These are phyloP conservation scores for Linnaemya vulpina DNA, from an alignment of 2,888 invertebrate genomes.

Conservation along the genomic window DNA sequence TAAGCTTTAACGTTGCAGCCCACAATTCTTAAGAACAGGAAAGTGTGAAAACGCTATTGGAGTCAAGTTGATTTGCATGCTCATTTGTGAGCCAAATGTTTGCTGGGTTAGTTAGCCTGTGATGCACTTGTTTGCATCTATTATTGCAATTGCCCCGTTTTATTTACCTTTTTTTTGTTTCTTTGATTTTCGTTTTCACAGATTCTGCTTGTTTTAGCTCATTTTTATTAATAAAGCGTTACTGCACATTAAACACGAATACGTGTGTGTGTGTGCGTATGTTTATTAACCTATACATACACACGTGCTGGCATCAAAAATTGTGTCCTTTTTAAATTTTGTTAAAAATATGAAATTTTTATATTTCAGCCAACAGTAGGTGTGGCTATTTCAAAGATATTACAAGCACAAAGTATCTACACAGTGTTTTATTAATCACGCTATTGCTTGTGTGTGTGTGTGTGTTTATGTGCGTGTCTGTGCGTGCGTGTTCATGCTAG, in stretches of 20 bases:
- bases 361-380: slow-evolving; percentile 68
- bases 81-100: too few species aligned
- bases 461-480: slow-evolving; percentile 11
- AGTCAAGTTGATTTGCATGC: too few species aligned
- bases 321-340: slow-evolving; percentile 67
- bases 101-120: slow-evolving; percentile 34
- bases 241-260: not conserved
- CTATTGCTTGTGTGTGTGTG: slow-evolving; percentile 17
- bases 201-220: slow-evolving; percentile 8
- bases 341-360: slow-evolving; percentile 71
- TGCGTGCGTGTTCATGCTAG: not conserved
- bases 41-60: too few species aligned
- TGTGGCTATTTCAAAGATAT: slow-evolving; percentile 71
- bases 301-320: slow-evolving; percentile 48
- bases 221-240: slow-evolving; percentile 50
- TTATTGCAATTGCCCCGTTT: slow-evolving; percentile 57
- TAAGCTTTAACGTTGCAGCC: too few species aligned
- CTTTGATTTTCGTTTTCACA: slow-evolving; percentile 20
- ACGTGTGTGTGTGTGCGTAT: not conserved
- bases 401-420: slow-evolving; percentile 55
- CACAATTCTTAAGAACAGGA: too few species aligned
- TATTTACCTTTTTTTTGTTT: not conserved
- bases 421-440: slow-evolving; percentile 58
- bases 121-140: slow-evolving; percentile 63
- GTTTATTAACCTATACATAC: not conserved